These are phyloP conservation scores for Anoplopoma fimbria DNA, from an alignment of 2,113 vertebrate genomes.

Conservation along the genomic window DNA sequence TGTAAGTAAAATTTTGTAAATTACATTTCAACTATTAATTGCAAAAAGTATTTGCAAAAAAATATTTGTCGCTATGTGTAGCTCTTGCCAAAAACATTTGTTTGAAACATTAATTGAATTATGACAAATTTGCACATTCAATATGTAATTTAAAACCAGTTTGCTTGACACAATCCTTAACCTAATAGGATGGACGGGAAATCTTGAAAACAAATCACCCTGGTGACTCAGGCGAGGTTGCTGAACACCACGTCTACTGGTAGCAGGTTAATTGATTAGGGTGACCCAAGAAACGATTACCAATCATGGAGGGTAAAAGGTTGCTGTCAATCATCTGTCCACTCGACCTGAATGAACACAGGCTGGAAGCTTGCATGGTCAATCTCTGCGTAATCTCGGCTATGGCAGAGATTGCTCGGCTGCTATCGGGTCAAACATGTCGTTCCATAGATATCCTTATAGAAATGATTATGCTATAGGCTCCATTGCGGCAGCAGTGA, in stretches of 20 bases:
- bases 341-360: conserved; percentile 64
- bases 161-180: conserved; percentile 1
- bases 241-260: conserved; percentile 58
- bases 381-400: conserved; percentile 63
- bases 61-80: not conserved
- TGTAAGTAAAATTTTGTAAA: not conserved
- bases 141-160: conserved; percentile 26
- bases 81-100: not conserved
- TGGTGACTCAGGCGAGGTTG: conserved; percentile 50
- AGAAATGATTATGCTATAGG: conserved; percentile 66
- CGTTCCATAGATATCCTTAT: conserved; percentile 64
- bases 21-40: not conserved
- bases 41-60: not conserved
- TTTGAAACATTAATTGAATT: not conserved
- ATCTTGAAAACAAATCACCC: conserved; percentile 45
- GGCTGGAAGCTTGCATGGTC: conserved; percentile 45
- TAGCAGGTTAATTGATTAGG: conserved; percentile 79
- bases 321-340: conserved; percentile 79
- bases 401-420: conserved; percentile 44
- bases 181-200: conserved; percentile 26
- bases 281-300: conserved; percentile 77
- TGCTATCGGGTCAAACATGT: conserved; percentile 57
- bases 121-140: conserved; percentile 6
- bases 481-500: conserved; percentile 43
- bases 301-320: conserved; percentile 74